Evolutionary conservation across 2,888 invertebrate species (phyloP).

Genomic region (Chesias legatella): DNA sequence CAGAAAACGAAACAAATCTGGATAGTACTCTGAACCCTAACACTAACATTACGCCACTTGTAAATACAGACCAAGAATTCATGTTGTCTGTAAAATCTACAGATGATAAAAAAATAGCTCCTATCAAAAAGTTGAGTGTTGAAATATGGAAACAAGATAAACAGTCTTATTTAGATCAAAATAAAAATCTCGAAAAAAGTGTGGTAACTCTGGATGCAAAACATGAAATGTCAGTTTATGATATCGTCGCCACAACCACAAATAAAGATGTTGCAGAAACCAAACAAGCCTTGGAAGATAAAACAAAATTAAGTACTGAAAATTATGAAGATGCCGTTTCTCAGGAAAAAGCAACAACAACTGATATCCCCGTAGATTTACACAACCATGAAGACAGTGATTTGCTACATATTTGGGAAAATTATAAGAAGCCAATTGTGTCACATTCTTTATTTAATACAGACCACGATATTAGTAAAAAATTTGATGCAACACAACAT

Average conservation of each 20-base stretch:
- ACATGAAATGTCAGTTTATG: not conserved
- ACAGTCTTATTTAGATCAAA: not conserved
- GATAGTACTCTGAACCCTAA: too few relatives aligned
- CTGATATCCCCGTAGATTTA: slow-evolving; percentile 2
- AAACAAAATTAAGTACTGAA: not conserved
- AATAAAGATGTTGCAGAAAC: not conserved
- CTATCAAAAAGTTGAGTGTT: too few relatives aligned
- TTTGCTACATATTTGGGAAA: slow-evolving; percentile 18
- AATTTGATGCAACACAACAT: not conserved
- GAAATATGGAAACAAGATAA: not conserved
- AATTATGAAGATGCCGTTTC: not conserved
- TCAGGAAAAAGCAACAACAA: not conserved
- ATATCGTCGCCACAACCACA: not conserved
- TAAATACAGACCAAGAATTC: too few relatives aligned
- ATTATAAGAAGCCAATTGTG: slow-evolving; percentile 6
- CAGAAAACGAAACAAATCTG: too few relatives aligned
- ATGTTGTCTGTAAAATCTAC: too few relatives aligned
- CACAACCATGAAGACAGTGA: not conserved
- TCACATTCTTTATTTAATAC: slow-evolving; percentile 2
- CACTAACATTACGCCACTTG: too few relatives aligned
- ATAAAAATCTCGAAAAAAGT: slow-evolving; percentile 2
- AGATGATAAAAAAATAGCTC: too few relatives aligned
- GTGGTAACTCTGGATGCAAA: not conserved
- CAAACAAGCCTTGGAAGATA: not conserved
- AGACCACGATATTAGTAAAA: not conserved